These are phyloP conservation scores for Podarcis raffonei DNA, from an alignment of 2,113 vertebrate genomes.

Conservation along the genomic window DNA sequence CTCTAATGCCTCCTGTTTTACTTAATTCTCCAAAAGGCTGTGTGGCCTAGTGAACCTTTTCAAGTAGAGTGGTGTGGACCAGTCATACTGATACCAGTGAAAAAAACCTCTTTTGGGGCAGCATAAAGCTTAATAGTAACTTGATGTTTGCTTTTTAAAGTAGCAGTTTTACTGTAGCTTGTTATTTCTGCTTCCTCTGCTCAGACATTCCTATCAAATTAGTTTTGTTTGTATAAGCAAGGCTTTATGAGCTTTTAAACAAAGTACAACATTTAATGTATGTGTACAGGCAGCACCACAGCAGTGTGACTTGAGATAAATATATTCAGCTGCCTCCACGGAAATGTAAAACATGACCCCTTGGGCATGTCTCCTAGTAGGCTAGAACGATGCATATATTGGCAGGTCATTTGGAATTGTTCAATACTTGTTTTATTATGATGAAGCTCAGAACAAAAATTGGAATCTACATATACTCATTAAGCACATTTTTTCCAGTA, in stretches of 20 bases:
- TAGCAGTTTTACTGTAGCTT: background rate
- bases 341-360: conserved; percentile 64
- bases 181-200: background rate
- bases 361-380: conserved; percentile 41
- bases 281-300: conserved; percentile 30
- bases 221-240: conserved; percentile 18
- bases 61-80: background rate
- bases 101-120: background rate
- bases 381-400: conserved; percentile 5
- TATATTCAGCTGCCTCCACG: conserved; percentile 28
- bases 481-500: conserved; percentile 53
- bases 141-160: background rate
- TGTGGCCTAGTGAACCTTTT: background rate
- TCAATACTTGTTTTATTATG: conserved; percentile 39
- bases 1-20: background rate
- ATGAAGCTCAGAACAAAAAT: conserved; percentile 42
- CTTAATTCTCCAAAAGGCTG: background rate
- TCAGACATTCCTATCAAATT: background rate
- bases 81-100: too few species aligned
- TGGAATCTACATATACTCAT: conserved; percentile 29
- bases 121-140: background rate
- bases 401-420: conserved; percentile 24
- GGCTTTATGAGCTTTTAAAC: conserved; percentile 43
- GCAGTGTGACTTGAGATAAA: conserved; percentile 34
- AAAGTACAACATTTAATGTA: conserved; percentile 54